Base-by-base conservation (phyloP, 2,888 invertebrate genomes). In the Troides helena region DNA sequence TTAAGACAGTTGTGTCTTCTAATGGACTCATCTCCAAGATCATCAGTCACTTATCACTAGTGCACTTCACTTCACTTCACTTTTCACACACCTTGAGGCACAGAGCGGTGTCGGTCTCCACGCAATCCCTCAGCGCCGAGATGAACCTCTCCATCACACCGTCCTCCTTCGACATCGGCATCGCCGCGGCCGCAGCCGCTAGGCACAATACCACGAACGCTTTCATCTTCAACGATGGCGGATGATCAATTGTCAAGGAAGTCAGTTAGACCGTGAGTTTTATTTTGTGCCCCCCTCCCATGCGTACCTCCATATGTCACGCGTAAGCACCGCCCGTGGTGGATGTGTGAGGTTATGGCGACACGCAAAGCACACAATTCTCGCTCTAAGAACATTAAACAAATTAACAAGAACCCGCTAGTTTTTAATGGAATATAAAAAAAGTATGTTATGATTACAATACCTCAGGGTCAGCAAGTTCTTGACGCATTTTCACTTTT, bases 61-160 rank as follows among this genome's bases (percentile, higher is more conserved):
- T 69, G 77, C 81, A 81, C 79, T 76, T 74, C 87, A 87, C 88
- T 81, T 75, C 89, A 85, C 85, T 76, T 74, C 85, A 90, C 88
- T 85, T 30, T 30, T 76, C 85, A 88, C 90, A 93, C 94, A 96
- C 96, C 95, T 96, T 96, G 74, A 96, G 86, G 82, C 96, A 96
- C 85, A 96, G 89, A 78, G 94, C 91, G 81, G 96, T 93, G 77
- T 95, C 95, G 73, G 94, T 93, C 73, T 95, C 94, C 78, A 95
- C 94, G 86, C 96, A 96, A 80, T 95, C 95, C 85, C 94, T 94
- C 72, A 96, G 77, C 10, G 86, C 81, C 7, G 89, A 87, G 71
- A 92, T 80, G 81, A 92, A 89, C 71, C 82, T 83, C 71, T 90
- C 90, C 78, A 90, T 73, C 23, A 75, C 78, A 5, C 89, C 88